Evolutionary conservation across 35 echinoderm and acorn worm genomes (phyloP).

Genomic region (Apostichopus parvimensis): DNA sequence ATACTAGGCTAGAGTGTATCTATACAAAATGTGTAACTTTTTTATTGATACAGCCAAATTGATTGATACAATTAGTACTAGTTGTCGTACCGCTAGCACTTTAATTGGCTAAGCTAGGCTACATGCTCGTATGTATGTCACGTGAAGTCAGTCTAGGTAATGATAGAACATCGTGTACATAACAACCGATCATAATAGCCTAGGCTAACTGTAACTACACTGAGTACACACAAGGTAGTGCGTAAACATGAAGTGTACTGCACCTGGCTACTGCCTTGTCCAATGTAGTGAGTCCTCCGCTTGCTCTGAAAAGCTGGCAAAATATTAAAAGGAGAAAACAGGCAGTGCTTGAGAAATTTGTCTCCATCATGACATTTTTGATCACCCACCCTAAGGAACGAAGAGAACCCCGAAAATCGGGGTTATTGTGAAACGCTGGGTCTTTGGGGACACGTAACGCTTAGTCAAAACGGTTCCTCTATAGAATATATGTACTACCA

Average conservation of each 20-base stretch:
- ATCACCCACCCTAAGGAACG: constrained; percentile 18
- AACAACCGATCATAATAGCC: background rate
- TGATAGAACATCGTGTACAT: no score
- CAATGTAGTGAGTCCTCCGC: constrained; percentile 3
- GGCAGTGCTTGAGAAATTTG: background rate
- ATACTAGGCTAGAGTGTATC: no score
- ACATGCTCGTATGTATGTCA: no score
- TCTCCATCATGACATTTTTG: constrained; percentile 27
- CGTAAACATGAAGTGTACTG: background rate
- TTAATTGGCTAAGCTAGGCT: no score
- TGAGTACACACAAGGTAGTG: background rate
- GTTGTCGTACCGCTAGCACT: no score
- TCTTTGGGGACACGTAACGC: background rate
- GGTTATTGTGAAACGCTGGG: background rate
- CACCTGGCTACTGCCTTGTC: constrained; percentile 8
- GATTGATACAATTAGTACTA: no score
- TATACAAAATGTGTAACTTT: no score
- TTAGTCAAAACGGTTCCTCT: background rate
- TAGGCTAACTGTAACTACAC: background rate
- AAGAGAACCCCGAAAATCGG: constrained; percentile 37
- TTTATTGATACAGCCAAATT: no score
- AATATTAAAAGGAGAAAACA: constrained; percentile 16
- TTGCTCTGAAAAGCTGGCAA: constrained; percentile 1
- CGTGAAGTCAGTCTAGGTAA: no score
- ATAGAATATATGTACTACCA: no score